Evolutionary conservation across 2,797 vertebrate genomes (phyloP), one percentile per base, ranked within the genome.

Genomic region (Pseudochirops cupreus): DNA sequence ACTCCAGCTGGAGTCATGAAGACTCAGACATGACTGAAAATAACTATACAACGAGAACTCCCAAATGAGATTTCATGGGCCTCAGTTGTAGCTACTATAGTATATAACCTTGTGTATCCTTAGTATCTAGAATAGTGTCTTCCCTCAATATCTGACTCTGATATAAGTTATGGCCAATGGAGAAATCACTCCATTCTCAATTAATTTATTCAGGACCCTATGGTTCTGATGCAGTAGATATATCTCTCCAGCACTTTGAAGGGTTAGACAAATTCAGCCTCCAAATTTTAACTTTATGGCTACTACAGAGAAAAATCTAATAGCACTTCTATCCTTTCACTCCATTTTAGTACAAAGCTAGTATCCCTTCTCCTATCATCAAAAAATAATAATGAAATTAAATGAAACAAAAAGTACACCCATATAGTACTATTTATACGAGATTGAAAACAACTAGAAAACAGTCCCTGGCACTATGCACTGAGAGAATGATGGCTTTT

Each of bases 371-470:
- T 95, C 26, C 50, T 56, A 93, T 91, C 29, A 59, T 91, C 92
- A 91, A 93, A 93, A 92, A 95, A 93, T 94, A 93, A 94, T 93
- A 92, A 93, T 94, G 90, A 90, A 91, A 33, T 50, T 9, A 54
- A 92, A 53, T 50, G 31, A 87, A 52, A 90, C 87, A 93, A 94
- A 94, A 94, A 97, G 54, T 95, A 97, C 3, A 82, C 21, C 93
- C 53, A 58, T 95, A 96, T 96, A 95, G 62, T 97, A n/a, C 3
- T 7, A 0, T 90, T 89, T 58, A 92, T 94, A 94, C 93, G 93
- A 94, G 56, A 94, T 12, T 54, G 92, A 57, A 97, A 67, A 91
- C 92, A 97, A 93, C 95, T 97, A 96, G 91, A 97, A 97, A 94
- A 97, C 93, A 96, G 93, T 90, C 31, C 92, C 92, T 91, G 29